A percentile compares a stretch with the other conserved stretches of the same genome.
Conservation (phyloP, 2,113 vertebrate species). For the Ceuthmochares aereus region DNA sequence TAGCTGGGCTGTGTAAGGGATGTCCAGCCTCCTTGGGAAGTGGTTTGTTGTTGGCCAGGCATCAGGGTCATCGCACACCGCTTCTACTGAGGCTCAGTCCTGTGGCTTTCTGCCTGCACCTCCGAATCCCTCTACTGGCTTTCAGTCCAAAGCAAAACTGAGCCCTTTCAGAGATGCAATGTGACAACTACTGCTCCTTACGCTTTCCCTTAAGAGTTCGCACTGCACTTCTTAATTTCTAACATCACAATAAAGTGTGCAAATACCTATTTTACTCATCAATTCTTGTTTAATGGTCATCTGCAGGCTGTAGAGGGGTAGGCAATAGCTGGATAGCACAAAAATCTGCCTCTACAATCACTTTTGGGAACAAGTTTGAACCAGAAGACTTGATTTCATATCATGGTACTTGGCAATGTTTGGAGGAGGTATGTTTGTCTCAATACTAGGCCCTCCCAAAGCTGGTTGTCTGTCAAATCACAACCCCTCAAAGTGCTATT, state of each 20-base stretch:
- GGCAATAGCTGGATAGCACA: neutral
- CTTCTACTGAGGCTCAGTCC: neutral
- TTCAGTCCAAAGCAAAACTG: neutral
- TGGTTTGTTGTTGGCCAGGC: neutral
- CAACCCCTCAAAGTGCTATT: neutral
- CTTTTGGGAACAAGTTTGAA: neutral
- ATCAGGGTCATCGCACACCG: fast-evolving
- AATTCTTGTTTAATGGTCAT: neutral
- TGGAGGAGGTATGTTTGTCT: neutral
- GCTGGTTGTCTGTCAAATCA: neutral
- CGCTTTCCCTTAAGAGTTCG: neutral
- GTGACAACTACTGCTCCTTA: neutral
- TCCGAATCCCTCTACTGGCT: neutral
- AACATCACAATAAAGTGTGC: neutral
- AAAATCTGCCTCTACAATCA: neutral
- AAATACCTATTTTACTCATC: neutral
- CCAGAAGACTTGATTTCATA: neutral
- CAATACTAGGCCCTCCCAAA: neutral
- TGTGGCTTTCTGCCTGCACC: neutral
- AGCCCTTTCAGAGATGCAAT: neutral
- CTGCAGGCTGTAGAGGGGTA: neutral
- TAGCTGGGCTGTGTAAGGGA: neutral
- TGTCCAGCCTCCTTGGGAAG: neutral
- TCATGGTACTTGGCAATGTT: neutral
- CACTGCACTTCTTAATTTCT: neutral